Conservation (phyloP, 2,113 vertebrate species). For the Colinus virginianus region DNA sequence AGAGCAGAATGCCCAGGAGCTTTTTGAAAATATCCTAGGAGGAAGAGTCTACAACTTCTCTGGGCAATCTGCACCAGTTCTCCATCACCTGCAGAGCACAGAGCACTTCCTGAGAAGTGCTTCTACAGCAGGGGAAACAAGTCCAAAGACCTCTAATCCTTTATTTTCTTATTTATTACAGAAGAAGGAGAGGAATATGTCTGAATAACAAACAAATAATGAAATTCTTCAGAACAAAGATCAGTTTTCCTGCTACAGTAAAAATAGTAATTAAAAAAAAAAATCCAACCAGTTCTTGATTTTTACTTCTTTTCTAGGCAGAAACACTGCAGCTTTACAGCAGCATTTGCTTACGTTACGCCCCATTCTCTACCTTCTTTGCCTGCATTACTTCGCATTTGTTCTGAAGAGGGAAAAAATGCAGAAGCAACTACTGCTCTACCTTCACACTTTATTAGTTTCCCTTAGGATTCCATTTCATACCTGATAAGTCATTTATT, state of each 20-base stretch:
- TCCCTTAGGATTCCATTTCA: neutral
- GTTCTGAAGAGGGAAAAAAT: neutral
- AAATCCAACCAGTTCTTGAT: neutral
- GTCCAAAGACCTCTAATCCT: neutral
- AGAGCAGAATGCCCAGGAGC: neutral
- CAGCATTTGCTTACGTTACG: neutral
- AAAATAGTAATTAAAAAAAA: too few species aligned
- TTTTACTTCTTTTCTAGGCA: neutral
- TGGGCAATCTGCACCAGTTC: neutral
- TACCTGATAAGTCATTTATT: neutral
- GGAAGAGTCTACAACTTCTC: neutral
- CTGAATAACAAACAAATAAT: too few species aligned
- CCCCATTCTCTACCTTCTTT: rapidly evolving
- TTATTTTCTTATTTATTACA: neutral
- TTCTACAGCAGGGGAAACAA: neutral
- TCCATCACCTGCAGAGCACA: neutral
- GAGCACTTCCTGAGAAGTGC: neutral
- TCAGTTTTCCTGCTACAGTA: neutral
- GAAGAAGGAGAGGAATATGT: neutral
- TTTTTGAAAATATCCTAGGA: neutral
- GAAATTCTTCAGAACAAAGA: neutral
- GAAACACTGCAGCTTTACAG: neutral
- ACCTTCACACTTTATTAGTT: neutral
- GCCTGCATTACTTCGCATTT: neutral
- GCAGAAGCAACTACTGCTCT: neutral